phyloP scores from a whole-genome alignment of 2,113 vertebrate genomes.

The Anas platyrhynchos region DNA sequence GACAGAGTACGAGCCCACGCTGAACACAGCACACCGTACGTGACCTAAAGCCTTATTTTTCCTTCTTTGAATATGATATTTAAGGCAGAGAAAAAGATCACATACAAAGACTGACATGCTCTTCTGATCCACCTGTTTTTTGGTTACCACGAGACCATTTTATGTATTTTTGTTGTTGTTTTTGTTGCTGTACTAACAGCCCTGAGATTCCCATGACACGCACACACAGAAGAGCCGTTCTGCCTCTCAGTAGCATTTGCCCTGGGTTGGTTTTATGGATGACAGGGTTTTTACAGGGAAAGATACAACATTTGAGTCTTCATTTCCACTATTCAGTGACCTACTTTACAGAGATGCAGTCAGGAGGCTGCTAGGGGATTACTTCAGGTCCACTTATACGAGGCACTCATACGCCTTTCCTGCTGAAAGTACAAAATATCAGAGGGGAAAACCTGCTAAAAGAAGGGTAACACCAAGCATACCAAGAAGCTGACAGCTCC shows the following conservation, averaged over 20 bases:
- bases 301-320: background rate
- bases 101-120: background rate
- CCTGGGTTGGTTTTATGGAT: background rate
- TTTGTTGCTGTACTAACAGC: background rate
- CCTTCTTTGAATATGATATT: background rate
- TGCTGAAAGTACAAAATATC: background rate
- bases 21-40: background rate
- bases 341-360: background rate
- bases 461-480: background rate
- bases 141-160: background rate
- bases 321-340: background rate
- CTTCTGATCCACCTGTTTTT: background rate
- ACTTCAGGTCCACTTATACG: conserved; percentile 18
- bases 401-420: background rate
- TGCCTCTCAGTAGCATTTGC: fast-evolving
- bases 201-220: fast-evolving
- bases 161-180: background rate
- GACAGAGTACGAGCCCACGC: background rate
- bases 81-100: background rate
- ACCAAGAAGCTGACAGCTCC: background rate
- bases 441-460: background rate
- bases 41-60: background rate
- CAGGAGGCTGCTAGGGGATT: background rate
- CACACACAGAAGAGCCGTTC: background rate
- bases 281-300: background rate